These are phyloP conservation scores for Rhipidura dahli DNA, from an alignment of 2,113 vertebrate species.

Conservation along the genomic window DNA sequence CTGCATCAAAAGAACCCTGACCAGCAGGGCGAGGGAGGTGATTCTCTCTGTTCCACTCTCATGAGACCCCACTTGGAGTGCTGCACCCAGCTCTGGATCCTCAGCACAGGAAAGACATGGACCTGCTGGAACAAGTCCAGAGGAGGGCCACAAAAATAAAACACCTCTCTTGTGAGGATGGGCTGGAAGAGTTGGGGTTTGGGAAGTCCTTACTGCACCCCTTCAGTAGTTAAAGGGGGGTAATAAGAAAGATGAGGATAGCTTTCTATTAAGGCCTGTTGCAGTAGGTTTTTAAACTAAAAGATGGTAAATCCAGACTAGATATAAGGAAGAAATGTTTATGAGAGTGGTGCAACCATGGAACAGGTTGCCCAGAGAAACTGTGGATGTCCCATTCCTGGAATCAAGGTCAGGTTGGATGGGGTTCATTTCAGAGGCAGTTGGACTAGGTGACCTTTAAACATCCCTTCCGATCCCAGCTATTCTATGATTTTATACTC, in stretches of 20 bases:
- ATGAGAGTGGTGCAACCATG: background rate
- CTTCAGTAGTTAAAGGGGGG: background rate
- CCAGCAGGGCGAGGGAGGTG: rapidly evolving
- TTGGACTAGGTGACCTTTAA: background rate
- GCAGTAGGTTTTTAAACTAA: background rate
- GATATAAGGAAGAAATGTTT: background rate
- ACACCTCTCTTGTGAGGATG: background rate
- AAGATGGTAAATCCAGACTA: background rate
- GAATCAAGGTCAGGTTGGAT: background rate
- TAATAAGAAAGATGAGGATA: background rate
- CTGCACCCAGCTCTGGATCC: background rate
- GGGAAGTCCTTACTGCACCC: background rate
- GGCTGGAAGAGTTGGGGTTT: background rate
- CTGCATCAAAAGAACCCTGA: background rate
- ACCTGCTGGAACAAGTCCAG: background rate
- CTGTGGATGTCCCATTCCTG: background rate
- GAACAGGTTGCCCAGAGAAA: background rate
- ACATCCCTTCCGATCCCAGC: background rate
- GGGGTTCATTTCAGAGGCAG: background rate
- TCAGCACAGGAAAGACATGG: background rate
- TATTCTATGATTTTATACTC: background rate
- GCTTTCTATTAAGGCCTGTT: background rate
- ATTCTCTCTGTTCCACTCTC: background rate
- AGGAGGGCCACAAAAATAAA: background rate
- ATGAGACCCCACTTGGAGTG: background rate